Conservation (phyloP, 2,113 vertebrate genomes). For the Zosterops lateralis region DNA sequence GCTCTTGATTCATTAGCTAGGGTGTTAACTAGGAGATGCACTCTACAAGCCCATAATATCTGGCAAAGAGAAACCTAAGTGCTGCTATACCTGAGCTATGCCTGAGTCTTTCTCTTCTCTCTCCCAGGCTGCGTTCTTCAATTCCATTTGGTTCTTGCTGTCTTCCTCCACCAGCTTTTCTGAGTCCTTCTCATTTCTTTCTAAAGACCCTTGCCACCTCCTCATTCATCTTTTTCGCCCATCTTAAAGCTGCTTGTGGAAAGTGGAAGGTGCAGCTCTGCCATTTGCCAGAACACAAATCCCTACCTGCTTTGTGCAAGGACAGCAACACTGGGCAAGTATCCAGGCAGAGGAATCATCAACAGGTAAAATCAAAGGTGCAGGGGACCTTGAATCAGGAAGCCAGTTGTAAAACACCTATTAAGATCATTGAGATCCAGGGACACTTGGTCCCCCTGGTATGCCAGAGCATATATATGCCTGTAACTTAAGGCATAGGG, state of each 20-base stretch:
- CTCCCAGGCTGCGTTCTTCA: not conserved
- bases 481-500: not conserved
- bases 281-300: not conserved
- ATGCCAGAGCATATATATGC: not conserved
- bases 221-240: not conserved
- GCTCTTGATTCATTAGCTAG: not conserved
- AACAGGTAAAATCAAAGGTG: not conserved
- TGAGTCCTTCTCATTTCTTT: not conserved
- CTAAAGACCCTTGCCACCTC: accelerated
- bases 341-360: not conserved
- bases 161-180: not conserved
- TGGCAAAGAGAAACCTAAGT: not conserved
- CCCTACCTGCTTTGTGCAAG: not conserved
- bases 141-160: not conserved
- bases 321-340: not conserved
- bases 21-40: not conserved
- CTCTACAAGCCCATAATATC: not conserved
- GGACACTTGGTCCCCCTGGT: not conserved
- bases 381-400: not conserved
- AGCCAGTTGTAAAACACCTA: not conserved
- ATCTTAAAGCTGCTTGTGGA: not conserved
- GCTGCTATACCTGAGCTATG: not conserved
- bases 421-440: not conserved
- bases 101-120: not conserved
- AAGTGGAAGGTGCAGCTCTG: not conserved